phyloP scores from a whole-genome alignment of 2,888 invertebrate species.

The Lomographa bimaculata region DNA sequence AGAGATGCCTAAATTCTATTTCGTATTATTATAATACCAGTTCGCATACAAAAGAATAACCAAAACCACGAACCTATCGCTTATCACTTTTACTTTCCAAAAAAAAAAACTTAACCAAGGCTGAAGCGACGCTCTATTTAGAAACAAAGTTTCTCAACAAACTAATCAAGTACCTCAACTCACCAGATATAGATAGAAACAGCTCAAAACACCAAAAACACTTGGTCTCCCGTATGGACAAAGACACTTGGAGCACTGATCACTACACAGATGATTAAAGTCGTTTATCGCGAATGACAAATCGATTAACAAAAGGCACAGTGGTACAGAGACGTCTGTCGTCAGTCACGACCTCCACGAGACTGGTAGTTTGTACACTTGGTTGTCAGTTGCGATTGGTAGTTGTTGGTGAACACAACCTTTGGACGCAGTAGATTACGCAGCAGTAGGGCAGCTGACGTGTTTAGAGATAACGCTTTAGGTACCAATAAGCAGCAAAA shows the following conservation, averaged over 20 bases:
- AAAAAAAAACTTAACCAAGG: constrained; percentile 7
- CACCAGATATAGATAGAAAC: constrained; percentile 21
- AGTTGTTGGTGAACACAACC: constrained; percentile 10
- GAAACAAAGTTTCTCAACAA: constrained; percentile 10
- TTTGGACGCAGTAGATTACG: constrained; percentile 10
- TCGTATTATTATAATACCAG: no score
- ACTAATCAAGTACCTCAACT: constrained; percentile 12
- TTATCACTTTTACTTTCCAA: constrained; percentile 13
- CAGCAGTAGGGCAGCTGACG: constrained; percentile 5
- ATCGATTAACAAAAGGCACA: constrained; percentile 2
- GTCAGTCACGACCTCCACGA: constrained; percentile 1
- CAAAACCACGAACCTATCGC: neutral
- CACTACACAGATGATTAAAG: constrained; percentile 12
- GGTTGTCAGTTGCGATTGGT: constrained; percentile 7
- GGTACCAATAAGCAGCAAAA: no score
- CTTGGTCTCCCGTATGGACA: no score
- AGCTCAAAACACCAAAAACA: constrained; percentile 17
- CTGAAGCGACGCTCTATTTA: constrained; percentile 7
- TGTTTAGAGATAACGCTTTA: neutral
- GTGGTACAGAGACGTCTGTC: neutral
- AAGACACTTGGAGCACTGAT: constrained; percentile 15
- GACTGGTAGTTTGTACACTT: constrained; percentile 12
- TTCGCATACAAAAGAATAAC: no score
- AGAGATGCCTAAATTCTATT: no score
- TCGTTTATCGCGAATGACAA: constrained; percentile 4